Percentiles rank a stretch among this genome's conserved stretches.
Evolutionary conservation across 2,113 vertebrate genomes (phyloP).

Genomic region (Spheniscus mendiculus): DNA sequence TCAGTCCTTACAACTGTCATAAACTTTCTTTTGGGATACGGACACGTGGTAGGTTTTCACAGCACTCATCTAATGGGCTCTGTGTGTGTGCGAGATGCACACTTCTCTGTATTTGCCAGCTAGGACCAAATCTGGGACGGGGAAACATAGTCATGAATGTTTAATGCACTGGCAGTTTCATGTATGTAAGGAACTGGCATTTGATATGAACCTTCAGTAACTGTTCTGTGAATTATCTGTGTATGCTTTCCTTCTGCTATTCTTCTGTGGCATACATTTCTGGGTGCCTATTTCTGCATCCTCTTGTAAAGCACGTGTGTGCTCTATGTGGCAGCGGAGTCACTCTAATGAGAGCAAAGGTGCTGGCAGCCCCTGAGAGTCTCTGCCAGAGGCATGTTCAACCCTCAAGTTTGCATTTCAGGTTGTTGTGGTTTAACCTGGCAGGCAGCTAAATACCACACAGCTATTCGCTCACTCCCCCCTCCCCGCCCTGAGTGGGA

Average conservation of each 20-base stretch:
- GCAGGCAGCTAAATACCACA: too few relatives aligned
- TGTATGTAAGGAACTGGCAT: not conserved
- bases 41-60: not conserved
- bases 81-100: rapidly evolving
- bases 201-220: not conserved
- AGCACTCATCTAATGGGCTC: not conserved
- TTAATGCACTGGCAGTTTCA: not conserved
- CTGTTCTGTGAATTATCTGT: not conserved
- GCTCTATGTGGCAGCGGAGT: not conserved
- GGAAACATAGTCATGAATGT: not conserved
- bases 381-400: not conserved
- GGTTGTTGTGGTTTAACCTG: too few relatives aligned
- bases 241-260: not conserved
- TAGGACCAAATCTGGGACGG: not conserved
- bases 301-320: not conserved
- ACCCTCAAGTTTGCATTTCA: not conserved
- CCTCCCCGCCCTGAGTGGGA: too few relatives aligned
- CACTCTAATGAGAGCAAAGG: not conserved
- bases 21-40: not conserved
- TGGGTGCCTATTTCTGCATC: not conserved
- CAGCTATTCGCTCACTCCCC: too few relatives aligned
- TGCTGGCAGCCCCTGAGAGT: not conserved
- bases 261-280: not conserved
- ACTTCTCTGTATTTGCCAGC: not conserved
- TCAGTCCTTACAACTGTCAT: not conserved